Evolutionary conservation across 1,140 invertebrate genomes (phyloP).

Genomic region (Gyrodactylus bullatarudis): DNA sequence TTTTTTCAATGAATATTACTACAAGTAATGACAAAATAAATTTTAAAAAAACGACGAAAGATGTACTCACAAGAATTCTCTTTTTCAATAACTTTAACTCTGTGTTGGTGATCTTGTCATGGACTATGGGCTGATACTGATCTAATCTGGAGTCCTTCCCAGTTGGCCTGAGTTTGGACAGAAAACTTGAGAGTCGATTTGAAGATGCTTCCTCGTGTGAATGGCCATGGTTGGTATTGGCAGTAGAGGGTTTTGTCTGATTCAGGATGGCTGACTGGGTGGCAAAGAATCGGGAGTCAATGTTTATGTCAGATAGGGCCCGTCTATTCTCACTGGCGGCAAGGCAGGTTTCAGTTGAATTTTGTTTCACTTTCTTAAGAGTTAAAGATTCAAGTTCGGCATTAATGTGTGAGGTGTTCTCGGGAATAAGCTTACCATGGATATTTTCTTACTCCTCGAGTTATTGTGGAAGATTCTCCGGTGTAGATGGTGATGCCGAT

Average conservation of each 20-base stretch:
- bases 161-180: neutral
- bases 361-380: no score
- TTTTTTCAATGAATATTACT: neutral
- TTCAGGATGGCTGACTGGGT: no score
- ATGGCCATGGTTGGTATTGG: neutral
- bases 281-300: no score
- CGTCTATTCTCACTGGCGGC: no score
- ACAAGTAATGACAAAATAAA: neutral
- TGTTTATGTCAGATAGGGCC: neutral
- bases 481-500: no score
- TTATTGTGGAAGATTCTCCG: neutral
- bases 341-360: no score
- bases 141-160: neutral
- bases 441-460: no score
- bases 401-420: neutral
- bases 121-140: neutral
- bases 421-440: no score
- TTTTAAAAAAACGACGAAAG: neutral
- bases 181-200: neutral
- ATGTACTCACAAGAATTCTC: neutral
- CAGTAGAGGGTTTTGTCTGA: no score
- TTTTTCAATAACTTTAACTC: neutral
- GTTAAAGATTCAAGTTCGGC: neutral
- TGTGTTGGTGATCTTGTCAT: neutral
- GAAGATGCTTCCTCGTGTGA: neutral